Conservation (phyloP, 1,140 invertebrate species). For the Formica exsecta region DNA sequence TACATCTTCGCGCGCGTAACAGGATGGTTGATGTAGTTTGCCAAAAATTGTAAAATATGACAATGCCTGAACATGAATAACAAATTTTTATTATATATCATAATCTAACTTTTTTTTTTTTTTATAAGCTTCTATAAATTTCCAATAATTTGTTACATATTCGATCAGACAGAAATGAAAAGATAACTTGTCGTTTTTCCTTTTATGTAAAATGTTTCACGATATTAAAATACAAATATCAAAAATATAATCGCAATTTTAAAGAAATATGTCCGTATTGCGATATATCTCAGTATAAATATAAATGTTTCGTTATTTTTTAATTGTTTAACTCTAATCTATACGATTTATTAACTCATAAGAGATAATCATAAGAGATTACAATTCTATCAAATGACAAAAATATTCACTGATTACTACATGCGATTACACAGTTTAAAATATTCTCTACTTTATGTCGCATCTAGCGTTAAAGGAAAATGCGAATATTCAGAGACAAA, state of each 20-base stretch:
- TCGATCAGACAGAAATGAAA: no score
- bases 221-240: not conserved
- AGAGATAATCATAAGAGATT: not conserved
- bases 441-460: not conserved
- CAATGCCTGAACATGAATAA: not conserved
- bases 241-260: not conserved
- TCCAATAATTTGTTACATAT: no score
- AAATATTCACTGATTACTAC: not conserved
- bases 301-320: not conserved
- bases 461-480: constrained; percentile 19
- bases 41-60: not conserved
- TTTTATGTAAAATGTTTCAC: not conserved
- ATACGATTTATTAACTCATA: not conserved
- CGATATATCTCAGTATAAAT: not conserved
- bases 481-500: constrained; percentile 8
- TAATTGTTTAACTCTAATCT: not conserved
- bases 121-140: no score
- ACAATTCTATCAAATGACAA: not conserved
- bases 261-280: not conserved
- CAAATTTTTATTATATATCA: constrained; percentile 5
- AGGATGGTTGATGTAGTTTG: not conserved
- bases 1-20: not conserved
- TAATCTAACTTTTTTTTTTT: not conserved
- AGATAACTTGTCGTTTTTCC: not conserved
- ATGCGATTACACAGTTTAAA: not conserved